Evolutionary conservation across 2,797 vertebrate genomes (phyloP).

Genomic region (Epinephelus coioides): DNA sequence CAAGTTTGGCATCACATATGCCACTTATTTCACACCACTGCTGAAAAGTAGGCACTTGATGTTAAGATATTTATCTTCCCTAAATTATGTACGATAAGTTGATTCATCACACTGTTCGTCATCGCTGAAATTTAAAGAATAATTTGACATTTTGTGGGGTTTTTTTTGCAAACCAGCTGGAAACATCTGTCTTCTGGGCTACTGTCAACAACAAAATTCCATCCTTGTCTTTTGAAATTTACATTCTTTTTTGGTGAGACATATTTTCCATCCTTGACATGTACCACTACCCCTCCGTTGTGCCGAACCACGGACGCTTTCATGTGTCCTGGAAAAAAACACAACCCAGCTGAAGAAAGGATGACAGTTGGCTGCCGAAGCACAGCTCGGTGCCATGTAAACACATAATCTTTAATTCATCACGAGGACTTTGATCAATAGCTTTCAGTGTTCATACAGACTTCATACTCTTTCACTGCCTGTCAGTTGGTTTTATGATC

Average conservation of each 20-base stretch:
- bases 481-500: constrained; percentile 40
- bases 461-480: constrained; percentile 35
- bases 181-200: constrained; percentile 60
- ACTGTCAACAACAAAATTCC: constrained; percentile 53
- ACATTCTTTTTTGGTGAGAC: constrained; percentile 64
- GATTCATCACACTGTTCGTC: constrained; percentile 19
- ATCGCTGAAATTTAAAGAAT: constrained; percentile 23
- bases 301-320: constrained; percentile 51
- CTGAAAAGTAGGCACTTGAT: constrained; percentile 5
- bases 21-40: constrained; percentile 24
- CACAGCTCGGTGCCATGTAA: constrained; percentile 47
- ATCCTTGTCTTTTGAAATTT: constrained; percentile 56
- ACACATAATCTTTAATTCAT: constrained; percentile 30
- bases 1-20: background rate
- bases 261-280: constrained; percentile 65
- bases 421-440: constrained; percentile 35
- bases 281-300: constrained; percentile 20
- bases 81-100: constrained; percentile 22
- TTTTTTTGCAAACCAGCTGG: constrained; percentile 49
- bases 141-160: background rate
- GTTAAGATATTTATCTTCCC: constrained; percentile 2
- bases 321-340: constrained; percentile 19
- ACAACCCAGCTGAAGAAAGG: constrained; percentile 21
- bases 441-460: constrained; percentile 34
- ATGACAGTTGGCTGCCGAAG: constrained; percentile 51